Base-by-base conservation (phyloP, 53 echinoderm and acorn worm genomes). In the Hippasteria phrygiana region DNA sequence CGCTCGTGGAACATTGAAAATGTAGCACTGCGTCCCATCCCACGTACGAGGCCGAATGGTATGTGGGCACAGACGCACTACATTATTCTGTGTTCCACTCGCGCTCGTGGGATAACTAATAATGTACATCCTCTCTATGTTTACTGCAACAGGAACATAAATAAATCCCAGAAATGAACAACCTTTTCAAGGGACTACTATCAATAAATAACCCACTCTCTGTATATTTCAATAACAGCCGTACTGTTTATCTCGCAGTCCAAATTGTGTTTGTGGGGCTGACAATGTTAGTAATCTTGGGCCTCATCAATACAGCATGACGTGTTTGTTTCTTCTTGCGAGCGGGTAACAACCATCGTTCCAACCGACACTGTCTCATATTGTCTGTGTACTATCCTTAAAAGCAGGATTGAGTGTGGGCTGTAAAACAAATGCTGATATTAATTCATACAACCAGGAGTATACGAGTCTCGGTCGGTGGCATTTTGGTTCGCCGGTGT, bases 201-300 rank as follows among this genome's bases (percentile, higher is more conserved):
- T 17, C 53, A 12, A 29, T 16, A 50, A 51, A 48, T 37, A 5
- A 29, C 17, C 59, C 24, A 3, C 12, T 18, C 20, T 34, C 34
- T 76, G 76, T 76, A 32, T 76, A 54, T 31, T 76, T 50, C 35
- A 76, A 76, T 14, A 76, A 76, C 43, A 76, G 17, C 3, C 50
- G 13, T 16, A 53, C 50, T 76, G 76, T 76, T 29, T 47, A 18
- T 53, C 34, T 67, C 34, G 27, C 37, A 10, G 67, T 35, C 32
- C 12, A 67, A 5, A 59, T 22, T 59, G 59, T 59, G n/a, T 59
- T 59, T 24, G 26, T 14, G 20, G 26, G 59, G 59, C 59, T 18
- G 59, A 59, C 59, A 18, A 3, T 59, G 59, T 24, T 59, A 31
- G 36, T 67, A 67, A 67, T 67, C 36, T 37, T 3, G 34, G 14